Evolutionary conservation across 2,888 invertebrate genomes (phyloP).

Genomic region (Branchipolynoe longqiensis): DNA sequence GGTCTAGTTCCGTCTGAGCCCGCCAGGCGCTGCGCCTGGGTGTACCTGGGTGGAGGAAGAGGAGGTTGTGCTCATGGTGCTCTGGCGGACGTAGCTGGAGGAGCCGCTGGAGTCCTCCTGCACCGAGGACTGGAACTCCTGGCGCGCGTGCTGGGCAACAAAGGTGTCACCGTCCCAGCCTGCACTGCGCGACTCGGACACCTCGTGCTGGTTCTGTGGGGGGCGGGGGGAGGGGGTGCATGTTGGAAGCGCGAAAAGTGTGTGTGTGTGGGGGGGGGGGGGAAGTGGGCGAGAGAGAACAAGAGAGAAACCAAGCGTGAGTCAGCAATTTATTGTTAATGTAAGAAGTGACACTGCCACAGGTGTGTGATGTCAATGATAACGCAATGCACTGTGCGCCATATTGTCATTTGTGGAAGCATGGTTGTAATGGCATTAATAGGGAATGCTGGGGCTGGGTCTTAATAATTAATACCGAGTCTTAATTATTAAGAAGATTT

Average conservation of each 20-base stretch:
- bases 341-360: too few relatives aligned
- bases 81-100: neutral
- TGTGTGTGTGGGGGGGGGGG: too few relatives aligned
- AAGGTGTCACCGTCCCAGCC: constrained; percentile 34
- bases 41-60: constrained; percentile 29
- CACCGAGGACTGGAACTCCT: constrained; percentile 29
- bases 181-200: constrained; percentile 17
- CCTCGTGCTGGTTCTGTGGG: neutral
- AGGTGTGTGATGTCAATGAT: too few relatives aligned
- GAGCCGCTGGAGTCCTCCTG: constrained; percentile 36
- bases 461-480: too few relatives aligned
- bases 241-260: too few relatives aligned
- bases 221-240: neutral
- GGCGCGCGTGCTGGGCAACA: neutral
- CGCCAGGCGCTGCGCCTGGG: neutral
- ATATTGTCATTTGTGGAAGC: too few relatives aligned
- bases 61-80: neutral
- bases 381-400: too few relatives aligned
- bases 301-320: constrained; percentile 21
- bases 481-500: too few relatives aligned
- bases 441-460: too few relatives aligned
- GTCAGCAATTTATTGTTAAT: too few relatives aligned
- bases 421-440: too few relatives aligned
- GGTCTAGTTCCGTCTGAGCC: neutral
- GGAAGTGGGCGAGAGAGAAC: neutral